Evolutionary conservation across 1,140 invertebrate species (phyloP).

Genomic region (Drosophila chauvacae): DNA sequence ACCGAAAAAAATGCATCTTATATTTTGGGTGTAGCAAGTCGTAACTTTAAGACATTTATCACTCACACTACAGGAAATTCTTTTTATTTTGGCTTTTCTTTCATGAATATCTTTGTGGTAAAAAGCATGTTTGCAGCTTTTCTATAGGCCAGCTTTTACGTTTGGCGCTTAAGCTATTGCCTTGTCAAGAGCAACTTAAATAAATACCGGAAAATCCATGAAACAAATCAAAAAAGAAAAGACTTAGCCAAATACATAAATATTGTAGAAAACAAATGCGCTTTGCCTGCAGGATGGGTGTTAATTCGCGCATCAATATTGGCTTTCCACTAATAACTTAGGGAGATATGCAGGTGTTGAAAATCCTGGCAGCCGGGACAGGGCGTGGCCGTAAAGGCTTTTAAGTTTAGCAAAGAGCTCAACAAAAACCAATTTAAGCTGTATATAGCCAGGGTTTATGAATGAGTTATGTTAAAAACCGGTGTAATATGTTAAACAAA

Average conservation of each 20-base stretch:
- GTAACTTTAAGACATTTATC: background rate
- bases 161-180: background rate
- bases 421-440: background rate
- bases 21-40: background rate
- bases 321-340: constrained; percentile 9
- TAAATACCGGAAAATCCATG: background rate
- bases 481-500: background rate
- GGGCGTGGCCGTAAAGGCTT: constrained; percentile 8
- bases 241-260: background rate
- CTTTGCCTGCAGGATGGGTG: background rate
- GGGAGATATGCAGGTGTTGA: background rate
- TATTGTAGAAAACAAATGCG: background rate
- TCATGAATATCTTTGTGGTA: background rate
- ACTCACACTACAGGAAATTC: background rate
- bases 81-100: background rate
- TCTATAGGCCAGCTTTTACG: background rate
- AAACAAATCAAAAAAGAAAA: background rate
- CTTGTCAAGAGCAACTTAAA: constrained; percentile 1
- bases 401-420: background rate
- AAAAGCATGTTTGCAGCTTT: background rate
- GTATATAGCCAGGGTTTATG: too few species aligned
- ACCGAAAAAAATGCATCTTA: constrained; percentile 11
- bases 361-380: background rate
- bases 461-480: background rate
- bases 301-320: constrained; percentile 2